These are phyloP conservation scores for Cheirogaleus medius DNA, from an alignment of 2,113 vertebrate species.

Conservation along the genomic window DNA sequence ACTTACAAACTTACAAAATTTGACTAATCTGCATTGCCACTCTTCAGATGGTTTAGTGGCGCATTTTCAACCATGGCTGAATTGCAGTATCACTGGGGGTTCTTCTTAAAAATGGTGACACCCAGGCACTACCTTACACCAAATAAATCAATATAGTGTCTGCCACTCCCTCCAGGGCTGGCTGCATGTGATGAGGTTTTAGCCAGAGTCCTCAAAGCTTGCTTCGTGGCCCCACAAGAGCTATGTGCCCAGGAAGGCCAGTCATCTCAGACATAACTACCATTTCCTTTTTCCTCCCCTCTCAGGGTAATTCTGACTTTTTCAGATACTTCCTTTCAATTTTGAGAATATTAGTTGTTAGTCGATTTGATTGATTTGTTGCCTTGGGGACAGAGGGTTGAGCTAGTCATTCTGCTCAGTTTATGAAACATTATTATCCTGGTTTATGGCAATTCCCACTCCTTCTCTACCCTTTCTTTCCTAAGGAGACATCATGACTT, in stretches of 20 bases:
- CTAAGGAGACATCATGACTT: neutral
- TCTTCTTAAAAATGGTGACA: neutral
- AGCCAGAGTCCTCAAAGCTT: neutral
- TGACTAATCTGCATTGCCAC: neutral
- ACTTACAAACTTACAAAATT: neutral
- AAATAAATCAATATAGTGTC: neutral
- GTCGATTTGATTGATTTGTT: neutral
- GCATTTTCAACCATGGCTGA: neutral
- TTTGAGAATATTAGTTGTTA: neutral
- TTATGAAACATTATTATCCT: neutral
- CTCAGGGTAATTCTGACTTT: neutral
- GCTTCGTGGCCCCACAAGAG: neutral
- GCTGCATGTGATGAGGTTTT: neutral
- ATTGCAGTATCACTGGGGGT: neutral
- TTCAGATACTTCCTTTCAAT: neutral
- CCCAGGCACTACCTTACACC: rapidly evolving
- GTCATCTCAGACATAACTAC: neutral
- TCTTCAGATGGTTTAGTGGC: neutral
- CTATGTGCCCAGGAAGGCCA: neutral
- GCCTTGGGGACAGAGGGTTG: neutral
- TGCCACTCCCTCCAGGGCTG: neutral
- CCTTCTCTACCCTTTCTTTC: neutral
- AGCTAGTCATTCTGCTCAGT: neutral
- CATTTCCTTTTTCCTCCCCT: neutral
- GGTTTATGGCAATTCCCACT: neutral